These are phyloP conservation scores for Leptinotarsa tumamoca DNA, from an alignment of 2,888 invertebrate genomes.

Conservation along the genomic window DNA sequence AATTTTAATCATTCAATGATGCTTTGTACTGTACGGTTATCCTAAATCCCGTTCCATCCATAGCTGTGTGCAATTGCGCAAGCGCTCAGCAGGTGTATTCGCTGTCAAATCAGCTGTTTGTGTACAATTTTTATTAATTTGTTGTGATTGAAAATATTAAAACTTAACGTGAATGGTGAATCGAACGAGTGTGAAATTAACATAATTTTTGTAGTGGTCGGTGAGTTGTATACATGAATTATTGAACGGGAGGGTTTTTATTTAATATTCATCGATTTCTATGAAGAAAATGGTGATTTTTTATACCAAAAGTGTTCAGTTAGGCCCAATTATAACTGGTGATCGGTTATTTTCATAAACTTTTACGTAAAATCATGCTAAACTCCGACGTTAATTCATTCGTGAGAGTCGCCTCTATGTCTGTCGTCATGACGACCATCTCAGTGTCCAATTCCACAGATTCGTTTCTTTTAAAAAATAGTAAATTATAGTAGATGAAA, in stretches of 20 bases:
- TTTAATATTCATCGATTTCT: neutral
- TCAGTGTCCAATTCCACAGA: conserved; percentile 42
- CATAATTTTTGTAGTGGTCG: neutral
- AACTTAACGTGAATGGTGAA: conserved; percentile 24
- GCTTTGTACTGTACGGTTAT: no score
- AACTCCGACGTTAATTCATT: conserved; percentile 28
- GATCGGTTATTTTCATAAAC: neutral
- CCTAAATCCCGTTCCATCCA: neutral
- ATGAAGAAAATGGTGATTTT: neutral
- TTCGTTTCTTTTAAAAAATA: conserved; percentile 35
- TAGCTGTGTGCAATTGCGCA: conserved; percentile 16
- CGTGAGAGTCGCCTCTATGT: conserved; percentile 60
- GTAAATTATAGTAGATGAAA: conserved; percentile 31
- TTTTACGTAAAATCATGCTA: conserved; percentile 4
- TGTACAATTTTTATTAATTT: conserved; percentile 45
- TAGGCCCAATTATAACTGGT: neutral
- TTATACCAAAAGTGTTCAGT: neutral
- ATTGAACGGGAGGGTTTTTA: neutral
- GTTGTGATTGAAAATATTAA: conserved; percentile 22
- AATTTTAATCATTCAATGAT: no score
- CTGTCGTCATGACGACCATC: conserved; percentile 64
- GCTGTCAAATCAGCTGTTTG: conserved; percentile 52
- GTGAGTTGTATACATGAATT: conserved; percentile 8
- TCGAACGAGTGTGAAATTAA: neutral
- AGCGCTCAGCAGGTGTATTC: conserved; percentile 4